Evolutionary conservation across 1,140 invertebrate genomes (phyloP), one percentile per base, ranked within the genome.

Genomic region (Drosophila varians): DNA sequence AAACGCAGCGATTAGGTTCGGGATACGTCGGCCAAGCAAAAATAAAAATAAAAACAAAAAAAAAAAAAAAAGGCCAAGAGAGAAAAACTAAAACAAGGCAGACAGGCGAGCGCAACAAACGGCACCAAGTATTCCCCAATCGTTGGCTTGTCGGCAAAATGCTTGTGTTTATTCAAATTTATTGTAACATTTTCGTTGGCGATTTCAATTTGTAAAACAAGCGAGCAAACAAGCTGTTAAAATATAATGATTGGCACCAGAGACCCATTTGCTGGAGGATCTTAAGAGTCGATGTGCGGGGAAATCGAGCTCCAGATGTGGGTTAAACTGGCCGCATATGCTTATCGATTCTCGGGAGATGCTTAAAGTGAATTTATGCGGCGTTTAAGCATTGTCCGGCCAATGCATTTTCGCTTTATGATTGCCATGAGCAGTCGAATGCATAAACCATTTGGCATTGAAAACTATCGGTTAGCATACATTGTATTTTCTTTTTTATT

Each of bases 141-240:
- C 61, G 46, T 12, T 14, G 38, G 6, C 45, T 66, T 66, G 62
- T 66, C 79, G 75, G 73, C 68, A 49, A 77, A 87, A 87, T 70
- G 77, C 71, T 69, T 83, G 84, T 89, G 78, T 88, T 87, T 88
- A 88, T 87, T 82, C 77, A 88, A 88, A 88, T 87, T 88, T 87
- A 88, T 87, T 88, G 84, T 84, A 82, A 88, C 83, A 88, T 89
- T 83, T 77, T 60, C 68, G 49, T 42, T 69, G 74, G 87, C 87
- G 78, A 89, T 89, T 89, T 86, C 87, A 89, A 89, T 89, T 89
- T 89, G 87, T 89, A 83, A 82, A 89, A 89, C 87, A 89, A 89
- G 80, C 83, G 74, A 77, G 73, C 82, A 87, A 87, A 87, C 82
- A 87, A 87, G 82, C 82, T 87, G 82, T 87, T 87, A 87, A 87